Evolutionary conservation across 2,888 invertebrate species (phyloP), one percentile per base, ranked within the genome.

Genomic region (Campopleginae sp.): DNA sequence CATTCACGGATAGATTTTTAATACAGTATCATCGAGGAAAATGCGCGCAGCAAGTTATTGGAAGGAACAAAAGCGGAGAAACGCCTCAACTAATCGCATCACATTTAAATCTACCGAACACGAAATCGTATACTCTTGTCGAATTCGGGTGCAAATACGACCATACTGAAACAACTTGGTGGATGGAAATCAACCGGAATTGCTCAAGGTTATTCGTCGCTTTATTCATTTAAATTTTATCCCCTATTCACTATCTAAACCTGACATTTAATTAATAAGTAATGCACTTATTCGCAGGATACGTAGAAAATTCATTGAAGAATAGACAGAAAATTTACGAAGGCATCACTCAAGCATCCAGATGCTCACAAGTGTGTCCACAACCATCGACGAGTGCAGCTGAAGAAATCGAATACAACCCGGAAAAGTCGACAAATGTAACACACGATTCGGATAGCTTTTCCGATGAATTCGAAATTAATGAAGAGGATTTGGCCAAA

Each of bases 291-390:
- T 75, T 75, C 46, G 74, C 75, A 85, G 78, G 75, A 7, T 85
- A 79, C 33, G 79, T 78, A 14, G 75, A 85, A 74, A 85, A 85
- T 78, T 78, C 81, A 33, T 2, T 82, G 63, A 70, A 66, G 33
- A 85, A 75, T 19, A 65, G 68, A 17, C 12, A 82, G 48, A 74
- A 74, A 27, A 75, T 82, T 71, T 82, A 48, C 61, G 82, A 76
- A 17, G 51, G 71, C 27, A 82, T 82, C 27, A 77, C 51, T 27
- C 46, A 71, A 61, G 77, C 54, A 75, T 42, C 75, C 46, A 44
- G 4, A 77, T 63, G 71, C 8, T 33, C 10, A 65, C 71, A 77
- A 61, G 44, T 19, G 48, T 27, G 46, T 82, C 33, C 63, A 31
- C 82, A 71, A 71, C 71, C 65, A 42, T 65, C 65, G 31, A 63